Conservation (phyloP, 2,888 invertebrate species). For the Drosophila falleni region DNA sequence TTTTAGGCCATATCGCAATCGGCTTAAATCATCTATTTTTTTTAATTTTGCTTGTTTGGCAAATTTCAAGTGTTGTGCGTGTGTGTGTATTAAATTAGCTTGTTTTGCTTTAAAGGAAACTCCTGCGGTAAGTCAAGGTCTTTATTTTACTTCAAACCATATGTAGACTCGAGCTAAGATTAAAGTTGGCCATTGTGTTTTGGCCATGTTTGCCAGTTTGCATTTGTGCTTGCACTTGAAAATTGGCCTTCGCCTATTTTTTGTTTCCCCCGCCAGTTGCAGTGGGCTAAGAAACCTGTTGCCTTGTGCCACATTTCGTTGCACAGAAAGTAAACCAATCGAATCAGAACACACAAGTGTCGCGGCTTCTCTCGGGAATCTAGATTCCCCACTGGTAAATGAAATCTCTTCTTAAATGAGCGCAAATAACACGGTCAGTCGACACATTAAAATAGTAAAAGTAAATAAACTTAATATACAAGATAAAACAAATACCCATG, state of each 20-base stretch:
- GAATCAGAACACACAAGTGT: constrained; percentile 30
- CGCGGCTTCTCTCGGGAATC: constrained; percentile 15
- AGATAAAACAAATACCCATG: background rate
- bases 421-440: constrained; percentile 4
- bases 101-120: background rate
- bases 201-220: background rate
- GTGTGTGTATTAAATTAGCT: constrained; percentile 3
- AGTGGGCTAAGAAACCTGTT: constrained; percentile 47
- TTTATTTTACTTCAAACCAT: background rate
- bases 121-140: constrained; percentile 17
- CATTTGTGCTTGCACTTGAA: constrained; percentile 16
- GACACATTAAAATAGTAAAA: background rate
- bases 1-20: background rate
- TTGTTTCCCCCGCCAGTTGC: constrained; percentile 10
- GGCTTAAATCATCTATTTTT: background rate
- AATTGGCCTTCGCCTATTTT: constrained; percentile 72
- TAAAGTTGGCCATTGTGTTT: constrained; percentile 1
- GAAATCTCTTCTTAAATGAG: background rate
- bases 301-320: constrained; percentile 62
- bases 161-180: background rate
- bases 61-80: constrained; percentile 10
- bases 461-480: background rate
- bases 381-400: constrained; percentile 6
- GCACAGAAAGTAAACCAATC: constrained; percentile 59
- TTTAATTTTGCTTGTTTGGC: background rate